phyloP scores from a whole-genome alignment of 2,888 invertebrate genomes.

The Arge pagana region DNA sequence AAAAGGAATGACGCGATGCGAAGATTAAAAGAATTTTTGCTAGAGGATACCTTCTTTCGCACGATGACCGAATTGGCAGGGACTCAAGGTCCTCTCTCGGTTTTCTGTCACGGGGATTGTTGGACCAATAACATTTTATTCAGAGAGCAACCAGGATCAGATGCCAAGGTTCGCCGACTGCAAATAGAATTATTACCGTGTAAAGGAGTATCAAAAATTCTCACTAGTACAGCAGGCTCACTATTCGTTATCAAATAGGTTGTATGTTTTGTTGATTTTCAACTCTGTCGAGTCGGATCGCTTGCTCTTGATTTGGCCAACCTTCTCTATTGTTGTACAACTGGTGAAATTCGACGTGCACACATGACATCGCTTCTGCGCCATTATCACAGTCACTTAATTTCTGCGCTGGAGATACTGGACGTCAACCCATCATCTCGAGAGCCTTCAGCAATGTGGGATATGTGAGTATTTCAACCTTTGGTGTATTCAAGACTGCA shows the following conservation, averaged over 20 bases:
- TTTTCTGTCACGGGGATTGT: slow-evolving; percentile 76
- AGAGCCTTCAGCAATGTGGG: slow-evolving; percentile 60
- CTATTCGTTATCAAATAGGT: slow-evolving; percentile 54
- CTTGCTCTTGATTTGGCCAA: slow-evolving; percentile 71
- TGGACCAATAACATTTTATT: slow-evolving; percentile 78
- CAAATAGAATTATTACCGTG: slow-evolving; percentile 21
- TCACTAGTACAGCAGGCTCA: not conserved
- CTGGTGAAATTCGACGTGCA: slow-evolving; percentile 64
- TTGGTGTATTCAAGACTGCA: no score
- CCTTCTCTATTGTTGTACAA: slow-evolving; percentile 70
- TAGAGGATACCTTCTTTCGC: slow-evolving; percentile 68
- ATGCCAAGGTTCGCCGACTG: slow-evolving; percentile 38
- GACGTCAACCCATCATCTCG: slow-evolving; percentile 59
- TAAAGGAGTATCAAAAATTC: not conserved
- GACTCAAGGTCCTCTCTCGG: slow-evolving; percentile 67
- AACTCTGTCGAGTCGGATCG: slow-evolving; percentile 71
- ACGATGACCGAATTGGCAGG: slow-evolving; percentile 70
- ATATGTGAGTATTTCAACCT: slow-evolving; percentile 66
- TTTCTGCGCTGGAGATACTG: slow-evolving; percentile 62
- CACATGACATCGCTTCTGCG: slow-evolving; percentile 65
- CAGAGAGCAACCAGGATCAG: slow-evolving; percentile 56
- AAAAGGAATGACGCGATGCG: slow-evolving; percentile 62
- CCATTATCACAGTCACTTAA: slow-evolving; percentile 66
- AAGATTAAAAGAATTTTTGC: slow-evolving; percentile 66
- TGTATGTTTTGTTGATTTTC: slow-evolving; percentile 72